Evolutionary conservation across 2,113 vertebrate genomes (phyloP).

Genomic region (Petrocephalus zakoni): DNA sequence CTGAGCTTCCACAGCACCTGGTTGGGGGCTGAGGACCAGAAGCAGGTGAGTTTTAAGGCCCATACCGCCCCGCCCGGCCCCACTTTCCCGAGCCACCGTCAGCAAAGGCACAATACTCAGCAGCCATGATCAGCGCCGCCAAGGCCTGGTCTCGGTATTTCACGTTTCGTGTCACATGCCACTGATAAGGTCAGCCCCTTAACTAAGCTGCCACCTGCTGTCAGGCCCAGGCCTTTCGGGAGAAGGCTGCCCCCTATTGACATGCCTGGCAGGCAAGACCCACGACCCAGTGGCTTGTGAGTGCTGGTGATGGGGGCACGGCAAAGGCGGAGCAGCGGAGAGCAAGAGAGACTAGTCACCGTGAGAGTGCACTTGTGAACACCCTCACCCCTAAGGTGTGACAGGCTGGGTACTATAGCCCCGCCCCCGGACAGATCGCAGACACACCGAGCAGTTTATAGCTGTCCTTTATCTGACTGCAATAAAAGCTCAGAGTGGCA

Average conservation of each 20-base stretch:
- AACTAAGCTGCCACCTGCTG: no score
- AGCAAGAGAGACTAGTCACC: not conserved
- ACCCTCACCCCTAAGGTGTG: not conserved
- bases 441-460: not conserved
- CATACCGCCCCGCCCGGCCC: no score
- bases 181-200: no score
- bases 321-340: no score
- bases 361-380: not conserved
- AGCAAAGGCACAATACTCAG: no score
- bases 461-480: not conserved
- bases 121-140: no score
- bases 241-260: not conserved
- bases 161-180: not conserved
- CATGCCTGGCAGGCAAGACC: not conserved
- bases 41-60: not conserved
- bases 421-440: not conserved
- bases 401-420: not conserved
- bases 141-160: not conserved
- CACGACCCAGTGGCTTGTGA: not conserved
- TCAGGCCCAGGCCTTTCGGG: no score
- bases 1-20: not conserved
- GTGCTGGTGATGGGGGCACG: not conserved
- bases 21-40: not conserved
- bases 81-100: no score
- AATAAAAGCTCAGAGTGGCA: not conserved